These are phyloP conservation scores for Apis laboriosa DNA, from an alignment of 1,140 invertebrate species.

Conservation along the genomic window DNA sequence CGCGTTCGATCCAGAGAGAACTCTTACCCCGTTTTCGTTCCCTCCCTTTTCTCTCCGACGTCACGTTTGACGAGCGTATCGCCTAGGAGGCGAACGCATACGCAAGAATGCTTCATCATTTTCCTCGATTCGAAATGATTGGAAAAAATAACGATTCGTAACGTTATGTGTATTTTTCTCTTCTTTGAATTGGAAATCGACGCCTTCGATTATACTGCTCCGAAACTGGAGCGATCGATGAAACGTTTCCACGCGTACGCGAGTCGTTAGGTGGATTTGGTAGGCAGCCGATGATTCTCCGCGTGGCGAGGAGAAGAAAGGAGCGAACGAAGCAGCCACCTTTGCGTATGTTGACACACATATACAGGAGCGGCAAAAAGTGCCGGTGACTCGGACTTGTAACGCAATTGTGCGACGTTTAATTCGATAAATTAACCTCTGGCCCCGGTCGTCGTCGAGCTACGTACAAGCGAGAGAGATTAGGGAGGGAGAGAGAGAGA, in stretches of 20 bases:
- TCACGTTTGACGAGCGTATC: no score
- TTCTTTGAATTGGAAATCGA: constrained; percentile 1
- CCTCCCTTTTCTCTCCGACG: no score
- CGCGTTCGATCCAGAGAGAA: no score
- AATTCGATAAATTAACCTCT: constrained; percentile 80
- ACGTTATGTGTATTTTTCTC: not conserved
- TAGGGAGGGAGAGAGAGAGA: constrained; percentile 58
- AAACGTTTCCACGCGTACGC: not conserved
- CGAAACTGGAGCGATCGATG: not conserved
- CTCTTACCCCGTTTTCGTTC: no score
- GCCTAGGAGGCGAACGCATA: no score
- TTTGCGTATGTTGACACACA: constrained; percentile 7
- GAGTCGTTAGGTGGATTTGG: not conserved
- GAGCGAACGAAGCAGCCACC: not conserved
- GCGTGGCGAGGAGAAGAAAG: not conserved
- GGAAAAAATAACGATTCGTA: not conserved
- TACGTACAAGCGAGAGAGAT: constrained; percentile 54
- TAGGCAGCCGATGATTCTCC: not conserved
- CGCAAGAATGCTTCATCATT: no score
- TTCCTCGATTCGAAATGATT: no score
- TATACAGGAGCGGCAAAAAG: constrained; percentile 56
- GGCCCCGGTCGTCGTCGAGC: constrained; percentile 69
- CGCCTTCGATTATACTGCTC: not conserved
- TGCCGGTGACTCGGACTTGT: constrained; percentile 71
- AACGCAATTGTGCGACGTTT: constrained; percentile 76